Conservation (phyloP, 2,888 invertebrate species). For the Tiliacea aurago region DNA sequence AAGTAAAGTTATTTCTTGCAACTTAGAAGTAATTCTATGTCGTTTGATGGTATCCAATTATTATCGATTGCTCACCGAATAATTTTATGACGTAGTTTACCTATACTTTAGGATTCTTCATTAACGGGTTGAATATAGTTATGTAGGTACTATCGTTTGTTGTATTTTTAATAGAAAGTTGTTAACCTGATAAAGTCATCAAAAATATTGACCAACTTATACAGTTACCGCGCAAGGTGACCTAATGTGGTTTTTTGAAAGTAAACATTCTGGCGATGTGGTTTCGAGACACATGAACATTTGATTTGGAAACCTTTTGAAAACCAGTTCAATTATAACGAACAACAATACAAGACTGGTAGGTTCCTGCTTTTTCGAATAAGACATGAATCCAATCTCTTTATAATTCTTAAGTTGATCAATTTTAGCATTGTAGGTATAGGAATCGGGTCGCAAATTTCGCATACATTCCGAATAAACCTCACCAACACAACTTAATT, state of each 20-base stretch:
- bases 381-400: neutral
- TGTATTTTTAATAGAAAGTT: too few relatives aligned
- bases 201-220: neutral
- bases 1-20: slow-evolving; percentile 40
- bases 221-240: neutral
- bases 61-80: slow-evolving; percentile 36
- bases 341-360: neutral
- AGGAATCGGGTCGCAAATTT: neutral
- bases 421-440: slow-evolving; percentile 1
- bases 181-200: neutral
- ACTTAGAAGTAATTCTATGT: slow-evolving; percentile 21
- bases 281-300: neutral
- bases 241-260: neutral
- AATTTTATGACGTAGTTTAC: slow-evolving; percentile 7
- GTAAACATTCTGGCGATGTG: too few relatives aligned
- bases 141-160: too few relatives aligned
- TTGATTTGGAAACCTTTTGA: slow-evolving; percentile 8
- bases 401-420: neutral
- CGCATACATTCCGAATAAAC: neutral
- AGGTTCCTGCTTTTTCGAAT: slow-evolving; percentile 3
- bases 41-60: slow-evolving; percentile 13
- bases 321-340: neutral
- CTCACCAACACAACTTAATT: neutral
- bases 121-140: neutral
- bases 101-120: neutral